Conservation (phyloP, 2,113 vertebrate species). For the Eonycteris spelaea region DNA sequence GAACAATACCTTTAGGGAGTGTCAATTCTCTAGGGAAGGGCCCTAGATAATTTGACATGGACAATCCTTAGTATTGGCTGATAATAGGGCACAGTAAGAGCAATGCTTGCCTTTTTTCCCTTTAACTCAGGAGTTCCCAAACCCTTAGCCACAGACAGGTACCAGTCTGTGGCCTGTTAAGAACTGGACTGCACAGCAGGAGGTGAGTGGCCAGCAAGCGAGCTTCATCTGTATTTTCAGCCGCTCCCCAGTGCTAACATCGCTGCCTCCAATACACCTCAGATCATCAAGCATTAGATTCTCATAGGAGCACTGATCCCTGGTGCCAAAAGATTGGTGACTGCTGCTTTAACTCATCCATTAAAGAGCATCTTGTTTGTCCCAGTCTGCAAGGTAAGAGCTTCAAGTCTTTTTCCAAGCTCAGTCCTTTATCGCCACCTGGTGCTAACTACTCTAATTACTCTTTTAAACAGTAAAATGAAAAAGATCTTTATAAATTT, state of each 20-base stretch:
- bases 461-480: background rate
- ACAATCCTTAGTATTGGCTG: background rate
- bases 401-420: background rate
- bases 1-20: background rate
- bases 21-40: background rate
- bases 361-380: background rate
- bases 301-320: too few species aligned
- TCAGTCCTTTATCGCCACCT: constrained; percentile 81
- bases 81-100: background rate
- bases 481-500: background rate
- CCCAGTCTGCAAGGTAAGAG: background rate
- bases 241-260: too few species aligned
- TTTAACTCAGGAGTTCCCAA: background rate
- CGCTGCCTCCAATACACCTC: too few species aligned
- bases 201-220: too few species aligned
- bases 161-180: too few species aligned
- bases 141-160: too few species aligned
- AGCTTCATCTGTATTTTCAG: too few species aligned
- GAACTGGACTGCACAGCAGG: too few species aligned
- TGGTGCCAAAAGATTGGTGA: too few species aligned
- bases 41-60: background rate
- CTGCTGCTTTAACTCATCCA: too few species aligned
- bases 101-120: background rate
- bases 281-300: too few species aligned
- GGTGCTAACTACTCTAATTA: constrained; percentile 57